These are phyloP conservation scores for Champsocephalus gunnari DNA, from an alignment of 2,797 vertebrate species.

Conservation along the genomic window DNA sequence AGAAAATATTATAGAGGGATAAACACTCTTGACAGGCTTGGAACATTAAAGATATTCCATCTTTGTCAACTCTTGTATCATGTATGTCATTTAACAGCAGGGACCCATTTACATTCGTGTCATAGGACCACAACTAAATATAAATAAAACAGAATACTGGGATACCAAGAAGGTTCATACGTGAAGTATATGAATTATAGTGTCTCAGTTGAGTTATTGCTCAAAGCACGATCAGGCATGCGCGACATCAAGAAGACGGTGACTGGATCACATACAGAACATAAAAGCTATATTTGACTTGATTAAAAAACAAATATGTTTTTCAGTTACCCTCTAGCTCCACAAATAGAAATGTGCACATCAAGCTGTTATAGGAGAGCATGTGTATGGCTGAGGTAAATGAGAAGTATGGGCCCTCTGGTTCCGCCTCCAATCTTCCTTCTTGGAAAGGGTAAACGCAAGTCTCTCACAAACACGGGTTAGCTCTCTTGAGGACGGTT, in stretches of 20 bases:
- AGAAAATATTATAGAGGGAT: conserved; percentile 24
- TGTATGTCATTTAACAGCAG: conserved; percentile 17
- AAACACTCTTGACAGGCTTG: conserved; percentile 11
- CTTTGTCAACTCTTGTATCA: background rate
- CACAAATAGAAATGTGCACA: conserved; percentile 5
- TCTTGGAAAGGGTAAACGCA: background rate
- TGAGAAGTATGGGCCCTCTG: background rate
- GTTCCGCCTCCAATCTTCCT: conserved; percentile 1
- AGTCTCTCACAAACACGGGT: conserved; percentile 24
- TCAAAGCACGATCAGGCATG: background rate
- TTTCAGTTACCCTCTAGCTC: background rate
- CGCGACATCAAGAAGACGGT: conserved; percentile 4
- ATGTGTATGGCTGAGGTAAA: background rate
- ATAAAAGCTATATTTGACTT: conserved; percentile 6
- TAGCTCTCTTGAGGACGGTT: conserved; percentile 93
- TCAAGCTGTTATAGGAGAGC: conserved; percentile 4
- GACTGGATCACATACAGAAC: conserved; percentile 14
- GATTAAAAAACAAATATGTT: background rate
- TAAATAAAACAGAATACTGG: conserved; percentile 15
- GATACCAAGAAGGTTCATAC: background rate
- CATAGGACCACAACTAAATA: conserved; percentile 5
- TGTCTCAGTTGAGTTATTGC: conserved; percentile 3
- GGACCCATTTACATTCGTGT: conserved; percentile 1
- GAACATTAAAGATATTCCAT: conserved; percentile 3
- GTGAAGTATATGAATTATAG: background rate